Evolutionary conservation across 2,113 vertebrate species (phyloP).

Genomic region (Motacilla tschutschensis): DNA sequence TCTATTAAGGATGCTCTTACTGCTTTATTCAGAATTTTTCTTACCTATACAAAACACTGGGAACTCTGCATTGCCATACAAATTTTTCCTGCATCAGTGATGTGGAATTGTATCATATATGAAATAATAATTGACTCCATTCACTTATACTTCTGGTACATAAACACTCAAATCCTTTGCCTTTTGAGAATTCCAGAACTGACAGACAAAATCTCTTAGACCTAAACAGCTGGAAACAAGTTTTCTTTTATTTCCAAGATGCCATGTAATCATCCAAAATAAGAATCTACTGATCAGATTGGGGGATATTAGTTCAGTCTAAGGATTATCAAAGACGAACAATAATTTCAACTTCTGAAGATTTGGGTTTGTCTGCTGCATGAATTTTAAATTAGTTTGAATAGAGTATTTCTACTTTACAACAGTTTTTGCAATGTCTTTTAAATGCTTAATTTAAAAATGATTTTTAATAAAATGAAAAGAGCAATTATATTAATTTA

Average conservation of each 20-base stretch:
- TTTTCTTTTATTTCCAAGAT: slow-evolving; percentile 8
- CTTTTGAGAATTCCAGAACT: not conserved
- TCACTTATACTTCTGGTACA: not conserved
- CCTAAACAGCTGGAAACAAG: not conserved
- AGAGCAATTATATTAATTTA: not conserved
- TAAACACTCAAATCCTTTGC: not conserved
- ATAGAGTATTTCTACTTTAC: slow-evolving; percentile 13
- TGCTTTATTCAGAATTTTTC: not conserved
- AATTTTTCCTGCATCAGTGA: not conserved
- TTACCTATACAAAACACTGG: not conserved
- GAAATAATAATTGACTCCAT: not conserved
- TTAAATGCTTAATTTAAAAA: slow-evolving; percentile 22
- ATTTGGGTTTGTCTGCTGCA: not conserved
- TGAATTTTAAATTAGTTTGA: slow-evolving; percentile 5
- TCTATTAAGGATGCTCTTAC: not conserved
- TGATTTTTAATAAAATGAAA: slow-evolving; percentile 22
- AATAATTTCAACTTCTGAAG: slow-evolving; percentile 16
- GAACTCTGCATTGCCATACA: not conserved
- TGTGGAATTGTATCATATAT: not conserved
- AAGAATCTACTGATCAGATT: not conserved
- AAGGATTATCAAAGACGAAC: not conserved
- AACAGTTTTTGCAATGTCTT: not conserved
- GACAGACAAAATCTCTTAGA: not conserved
- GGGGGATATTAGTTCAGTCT: slow-evolving; percentile 13
- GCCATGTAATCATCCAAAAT: not conserved